Evolutionary conservation across 2,797 vertebrate genomes (phyloP).

Genomic region (Cossypha heuglini): DNA sequence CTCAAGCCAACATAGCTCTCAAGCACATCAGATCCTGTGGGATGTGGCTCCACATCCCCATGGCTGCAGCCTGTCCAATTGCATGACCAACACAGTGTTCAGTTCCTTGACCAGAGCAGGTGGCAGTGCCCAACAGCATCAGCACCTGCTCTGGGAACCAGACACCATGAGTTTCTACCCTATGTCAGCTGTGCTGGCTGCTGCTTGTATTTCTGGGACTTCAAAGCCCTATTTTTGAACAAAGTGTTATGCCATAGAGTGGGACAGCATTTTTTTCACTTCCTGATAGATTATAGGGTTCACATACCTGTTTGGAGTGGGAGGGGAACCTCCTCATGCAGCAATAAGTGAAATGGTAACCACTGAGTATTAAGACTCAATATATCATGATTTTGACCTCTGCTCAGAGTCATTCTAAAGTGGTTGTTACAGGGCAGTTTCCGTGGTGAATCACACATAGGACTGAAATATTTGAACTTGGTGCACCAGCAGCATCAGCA

Average conservation of each 20-base stretch:
- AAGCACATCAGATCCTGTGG: not conserved
- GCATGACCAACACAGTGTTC: not conserved
- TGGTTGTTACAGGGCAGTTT: not conserved
- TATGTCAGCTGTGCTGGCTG: not conserved
- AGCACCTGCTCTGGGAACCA: not conserved
- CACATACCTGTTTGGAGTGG: not conserved
- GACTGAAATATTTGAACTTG: not conserved
- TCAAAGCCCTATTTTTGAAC: not conserved
- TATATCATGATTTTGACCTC: not conserved
- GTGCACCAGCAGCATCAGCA: not conserved
- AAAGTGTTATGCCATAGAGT: not conserved
- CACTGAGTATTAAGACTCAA: not conserved
- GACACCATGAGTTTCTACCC: not conserved
- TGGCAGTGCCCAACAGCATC: not conserved
- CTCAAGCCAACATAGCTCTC: not conserved
- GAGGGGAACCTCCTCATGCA: not conserved
- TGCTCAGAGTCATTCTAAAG: not conserved
- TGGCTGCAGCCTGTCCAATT: not conserved
- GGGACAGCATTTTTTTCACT: not conserved
- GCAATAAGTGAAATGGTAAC: accelerated
- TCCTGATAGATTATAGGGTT: not conserved
- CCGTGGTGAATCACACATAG: accelerated
- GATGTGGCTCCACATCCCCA: not conserved
- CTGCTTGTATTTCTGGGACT: not conserved
- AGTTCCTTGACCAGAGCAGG: not conserved